phyloP scores from a whole-genome alignment of 2,797 vertebrate genomes.

The Ctenopoma multispine region DNA sequence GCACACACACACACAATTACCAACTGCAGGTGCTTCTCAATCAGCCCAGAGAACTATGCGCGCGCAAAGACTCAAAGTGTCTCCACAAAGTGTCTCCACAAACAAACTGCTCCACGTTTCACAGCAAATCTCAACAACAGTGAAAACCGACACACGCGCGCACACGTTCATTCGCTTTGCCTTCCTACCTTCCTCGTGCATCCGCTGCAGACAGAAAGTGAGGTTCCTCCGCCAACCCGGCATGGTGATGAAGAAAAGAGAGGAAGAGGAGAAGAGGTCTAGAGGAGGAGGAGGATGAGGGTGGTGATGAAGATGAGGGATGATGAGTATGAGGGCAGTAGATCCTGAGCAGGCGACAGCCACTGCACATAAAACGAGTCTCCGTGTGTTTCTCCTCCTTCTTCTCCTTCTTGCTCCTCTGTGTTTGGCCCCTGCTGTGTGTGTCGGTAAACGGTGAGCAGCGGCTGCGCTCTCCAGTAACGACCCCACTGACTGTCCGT shows the following conservation, averaged over 20 bases:
- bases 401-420: constrained; percentile 9
- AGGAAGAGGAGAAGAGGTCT: constrained; percentile 44
- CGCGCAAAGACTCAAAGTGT: constrained; percentile 25
- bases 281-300: constrained; percentile 28
- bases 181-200: constrained; percentile 93
- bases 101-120: constrained; percentile 36
- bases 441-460: constrained; percentile 19
- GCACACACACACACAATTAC: constrained; percentile 8
- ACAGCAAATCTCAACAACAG: constrained; percentile 8
- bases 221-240: constrained; percentile 94
- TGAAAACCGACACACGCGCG: no score
- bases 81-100: constrained; percentile 48
- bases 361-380: constrained; percentile 23
- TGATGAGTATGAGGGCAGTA: constrained; percentile 60
- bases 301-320: constrained; percentile 18
- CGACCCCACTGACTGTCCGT: constrained; percentile 65
- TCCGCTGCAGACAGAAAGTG: constrained; percentile 92
- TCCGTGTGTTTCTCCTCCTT: constrained; percentile 2
- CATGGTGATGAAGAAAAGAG: constrained; percentile 78
- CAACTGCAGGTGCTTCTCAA: constrained; percentile 64
- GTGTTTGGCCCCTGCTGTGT: constrained; percentile 10
- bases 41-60: constrained; percentile 33
- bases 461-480: constrained; percentile 54
- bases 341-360: constrained; percentile 45
- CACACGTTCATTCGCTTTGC: constrained; percentile 36